Percentiles rank a stretch among this genome's conserved stretches.
These are phyloP conservation scores for Saguinus midas DNA, from an alignment of 2,113 vertebrate species.

Conservation along the genomic window DNA sequence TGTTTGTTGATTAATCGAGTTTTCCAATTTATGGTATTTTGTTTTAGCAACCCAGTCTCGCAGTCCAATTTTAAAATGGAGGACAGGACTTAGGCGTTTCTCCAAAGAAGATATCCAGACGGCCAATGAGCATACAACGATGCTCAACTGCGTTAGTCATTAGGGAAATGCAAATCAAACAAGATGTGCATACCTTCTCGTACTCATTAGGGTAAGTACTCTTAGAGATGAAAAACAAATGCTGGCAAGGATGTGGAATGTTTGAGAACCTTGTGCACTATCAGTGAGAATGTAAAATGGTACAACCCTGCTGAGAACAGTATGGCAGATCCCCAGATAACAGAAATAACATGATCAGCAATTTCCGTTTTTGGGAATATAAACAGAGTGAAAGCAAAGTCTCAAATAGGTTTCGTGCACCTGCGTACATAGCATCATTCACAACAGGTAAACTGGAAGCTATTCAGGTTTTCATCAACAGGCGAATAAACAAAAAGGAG, in stretches of 20 bases:
- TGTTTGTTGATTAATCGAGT: background rate
- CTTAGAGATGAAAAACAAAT: background rate
- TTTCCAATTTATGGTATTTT: background rate
- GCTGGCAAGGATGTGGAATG: background rate
- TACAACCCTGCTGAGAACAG: background rate
- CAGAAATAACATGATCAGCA: background rate
- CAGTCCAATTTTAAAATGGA: background rate
- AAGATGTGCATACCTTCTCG: background rate
- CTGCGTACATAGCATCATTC: background rate
- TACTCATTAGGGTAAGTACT: background rate
- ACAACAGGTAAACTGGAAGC: background rate
- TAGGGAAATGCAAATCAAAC: background rate
- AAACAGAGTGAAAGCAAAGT: background rate
- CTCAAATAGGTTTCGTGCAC: background rate
- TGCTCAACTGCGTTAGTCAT: background rate
- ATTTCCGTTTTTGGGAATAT: background rate
- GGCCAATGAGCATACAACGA: background rate
- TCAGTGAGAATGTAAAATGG: background rate
- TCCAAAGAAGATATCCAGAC: background rate
- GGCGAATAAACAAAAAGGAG: background rate
- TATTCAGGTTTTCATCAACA: background rate
- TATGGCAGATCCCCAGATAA: background rate
- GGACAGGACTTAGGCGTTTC: background rate
- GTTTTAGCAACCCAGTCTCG: background rate
- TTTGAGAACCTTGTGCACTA: background rate